phyloP scores from a whole-genome alignment of 1,140 invertebrate species.

The Trialeurodes vaporariorum region DNA sequence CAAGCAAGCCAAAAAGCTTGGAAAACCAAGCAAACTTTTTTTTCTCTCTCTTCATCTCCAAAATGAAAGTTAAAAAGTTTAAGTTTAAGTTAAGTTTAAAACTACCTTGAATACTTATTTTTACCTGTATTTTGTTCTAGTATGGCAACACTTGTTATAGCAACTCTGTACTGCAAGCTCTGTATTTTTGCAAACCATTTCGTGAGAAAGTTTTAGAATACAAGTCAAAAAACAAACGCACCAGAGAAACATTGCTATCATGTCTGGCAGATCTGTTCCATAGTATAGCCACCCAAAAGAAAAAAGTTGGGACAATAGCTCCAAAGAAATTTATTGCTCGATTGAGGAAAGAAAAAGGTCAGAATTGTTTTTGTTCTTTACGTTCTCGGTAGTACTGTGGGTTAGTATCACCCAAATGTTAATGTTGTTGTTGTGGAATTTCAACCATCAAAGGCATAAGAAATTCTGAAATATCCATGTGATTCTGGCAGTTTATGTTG shows the following conservation, averaged over 20 bases:
- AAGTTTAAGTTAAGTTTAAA: no score
- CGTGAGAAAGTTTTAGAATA: conserved; percentile 97
- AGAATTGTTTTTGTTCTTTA: no score
- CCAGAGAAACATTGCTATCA: conserved; percentile 94
- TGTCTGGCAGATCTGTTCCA: conserved; percentile 98
- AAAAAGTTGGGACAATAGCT: conserved; percentile 97
- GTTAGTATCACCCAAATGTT: no score
- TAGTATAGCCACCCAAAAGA: conserved; percentile 98
- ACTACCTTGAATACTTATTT: conserved; percentile 17
- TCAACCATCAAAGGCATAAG: no score
- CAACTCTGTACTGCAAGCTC: conserved; percentile 97
- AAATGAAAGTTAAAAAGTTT: neutral
- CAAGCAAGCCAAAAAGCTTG: no score
- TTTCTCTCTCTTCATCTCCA: neutral
- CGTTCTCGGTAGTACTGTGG: no score
- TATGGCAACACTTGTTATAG: conserved; percentile 99
- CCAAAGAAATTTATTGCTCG: conserved; percentile 99
- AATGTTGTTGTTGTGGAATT: no score
- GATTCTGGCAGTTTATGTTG: no score
- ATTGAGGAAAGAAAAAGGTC: conserved; percentile 96
- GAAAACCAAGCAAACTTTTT: conserved; percentile 3
- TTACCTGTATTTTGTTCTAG: conserved; percentile 45
- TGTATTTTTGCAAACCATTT: conserved; percentile 98
- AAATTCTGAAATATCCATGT: no score
- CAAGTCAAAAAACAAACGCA: conserved; percentile 93